phyloP scores from a whole-genome alignment of 2,888 invertebrate species.

The Cephalotes varians region DNA sequence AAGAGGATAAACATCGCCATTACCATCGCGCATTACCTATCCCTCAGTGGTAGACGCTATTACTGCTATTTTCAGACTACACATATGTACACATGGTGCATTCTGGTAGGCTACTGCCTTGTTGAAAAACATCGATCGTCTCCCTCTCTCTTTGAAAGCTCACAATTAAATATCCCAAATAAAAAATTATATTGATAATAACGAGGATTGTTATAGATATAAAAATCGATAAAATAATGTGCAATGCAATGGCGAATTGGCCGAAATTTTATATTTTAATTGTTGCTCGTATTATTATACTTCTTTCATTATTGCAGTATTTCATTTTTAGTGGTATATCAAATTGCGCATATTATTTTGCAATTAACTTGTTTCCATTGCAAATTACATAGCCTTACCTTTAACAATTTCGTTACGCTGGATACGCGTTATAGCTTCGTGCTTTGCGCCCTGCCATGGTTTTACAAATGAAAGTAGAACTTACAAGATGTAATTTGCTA shows the following conservation, averaged over 20 bases:
- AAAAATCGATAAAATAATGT: too few species aligned
- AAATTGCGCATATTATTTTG: neutral
- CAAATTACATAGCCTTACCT: neutral
- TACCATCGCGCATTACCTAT: constrained; percentile 55
- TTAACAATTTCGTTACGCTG: neutral
- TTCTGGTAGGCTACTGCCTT: constrained; percentile 66
- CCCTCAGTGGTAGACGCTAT: constrained; percentile 55
- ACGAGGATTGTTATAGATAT: neutral
- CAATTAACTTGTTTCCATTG: neutral
- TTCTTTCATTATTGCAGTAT: neutral
- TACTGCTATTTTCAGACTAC: constrained; percentile 72
- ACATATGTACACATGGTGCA: constrained; percentile 43
- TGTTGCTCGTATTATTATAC: neutral
- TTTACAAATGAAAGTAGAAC: constrained; percentile 11
- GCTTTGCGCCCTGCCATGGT: neutral
- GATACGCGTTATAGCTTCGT: neutral
- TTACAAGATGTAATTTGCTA: constrained; percentile 15
- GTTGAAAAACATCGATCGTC: constrained; percentile 61
- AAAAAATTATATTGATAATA: neutral
- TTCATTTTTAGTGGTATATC: neutral
- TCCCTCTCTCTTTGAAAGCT: neutral
- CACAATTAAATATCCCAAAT: neutral
- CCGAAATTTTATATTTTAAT: neutral
- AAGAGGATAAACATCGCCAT: constrained; percentile 66
- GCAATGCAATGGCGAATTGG: neutral